Conservation (phyloP, 2,113 vertebrate species). For the Pelvicachromis taeniatus region DNA sequence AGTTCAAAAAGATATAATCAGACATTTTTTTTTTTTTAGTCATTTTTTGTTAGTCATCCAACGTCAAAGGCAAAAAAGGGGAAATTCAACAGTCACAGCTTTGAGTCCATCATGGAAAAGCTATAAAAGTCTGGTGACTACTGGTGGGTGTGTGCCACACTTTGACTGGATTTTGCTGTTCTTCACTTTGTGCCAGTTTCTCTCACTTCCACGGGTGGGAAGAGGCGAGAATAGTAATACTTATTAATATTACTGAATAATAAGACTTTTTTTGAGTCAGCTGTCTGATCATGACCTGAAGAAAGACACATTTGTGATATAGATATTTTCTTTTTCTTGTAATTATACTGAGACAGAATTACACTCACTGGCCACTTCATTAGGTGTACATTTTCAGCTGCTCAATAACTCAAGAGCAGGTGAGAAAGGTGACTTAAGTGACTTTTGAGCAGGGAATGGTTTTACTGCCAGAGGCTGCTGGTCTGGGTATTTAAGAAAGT, state of each 20-base stretch:
- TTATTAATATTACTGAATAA: not conserved
- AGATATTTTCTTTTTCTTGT: not conserved
- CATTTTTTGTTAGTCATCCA: not conserved
- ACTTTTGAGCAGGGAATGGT: not conserved
- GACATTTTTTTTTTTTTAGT: not conserved
- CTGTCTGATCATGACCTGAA: not conserved
- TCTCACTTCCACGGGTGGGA: not conserved
- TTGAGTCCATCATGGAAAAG: not conserved
- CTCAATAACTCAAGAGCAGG: not conserved
- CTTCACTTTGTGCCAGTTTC: not conserved
- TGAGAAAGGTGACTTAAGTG: not conserved
- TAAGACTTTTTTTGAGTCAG: not conserved
- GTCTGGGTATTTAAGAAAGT: not conserved
- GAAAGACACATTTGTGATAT: not conserved
- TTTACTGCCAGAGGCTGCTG: not conserved
- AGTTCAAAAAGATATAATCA: not conserved
- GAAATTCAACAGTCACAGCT: slow-evolving; percentile 8
- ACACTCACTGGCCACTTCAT: not conserved
- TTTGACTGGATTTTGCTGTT: not conserved
- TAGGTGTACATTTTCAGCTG: not conserved
- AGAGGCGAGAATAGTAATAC: not conserved
- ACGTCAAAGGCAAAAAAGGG: not conserved
- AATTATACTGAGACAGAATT: not conserved
- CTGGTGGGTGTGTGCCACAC: not conserved
- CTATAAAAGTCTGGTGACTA: rapidly evolving